Evolutionary conservation across 2,113 vertebrate species (phyloP), one percentile per base, ranked within the genome.

Genomic region (Python bivittatus): DNA sequence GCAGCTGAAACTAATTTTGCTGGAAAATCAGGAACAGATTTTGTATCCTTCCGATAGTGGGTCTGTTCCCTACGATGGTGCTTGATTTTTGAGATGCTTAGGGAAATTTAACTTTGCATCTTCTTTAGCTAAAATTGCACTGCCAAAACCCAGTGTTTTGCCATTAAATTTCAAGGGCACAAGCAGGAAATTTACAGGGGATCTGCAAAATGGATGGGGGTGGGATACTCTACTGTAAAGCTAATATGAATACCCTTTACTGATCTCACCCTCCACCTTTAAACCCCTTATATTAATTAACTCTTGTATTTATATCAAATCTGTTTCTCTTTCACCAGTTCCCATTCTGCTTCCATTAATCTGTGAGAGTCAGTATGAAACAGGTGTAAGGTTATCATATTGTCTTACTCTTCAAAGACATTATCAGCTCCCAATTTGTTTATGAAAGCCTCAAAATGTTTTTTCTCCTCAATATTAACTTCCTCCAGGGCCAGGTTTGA

Each of bases 391-490:
- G 25, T 52, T 88, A 79, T n/a, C 44, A 27, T 27, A 53, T 79
- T 79, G 72, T 1, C 97, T 97, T 94, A 98, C 98, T 98, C 97
- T 17, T 97, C 94, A 72, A 95, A 94, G 85, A 61, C 0, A 20
- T 56, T 88, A 12, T 84, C 68, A 0, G 92, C 89, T 92, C 97
- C 98, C 96, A 98, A 93, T 92, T 97, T 97, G 52, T 97, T 97
- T 95, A 97, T 57, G 1, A 98, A 97, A 57, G 93, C 68, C 0
- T 94, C 64, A 23, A 98, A 98, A 0, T 86, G 95, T n/a, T 96
- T 96, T 94, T 0, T 92, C 92, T 98, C 98, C 91, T 97, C 96
- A 0, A 88, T 86, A 6, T 96, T 92, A 0, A 0, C 95, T 61
- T 88, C 97, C 7, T 96, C 96, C 88, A 94, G 15, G 0, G 0